Evolutionary conservation across 2,113 vertebrate genomes (phyloP), one percentile per base, ranked within the genome.

Genomic region (Lates calcarifer): DNA sequence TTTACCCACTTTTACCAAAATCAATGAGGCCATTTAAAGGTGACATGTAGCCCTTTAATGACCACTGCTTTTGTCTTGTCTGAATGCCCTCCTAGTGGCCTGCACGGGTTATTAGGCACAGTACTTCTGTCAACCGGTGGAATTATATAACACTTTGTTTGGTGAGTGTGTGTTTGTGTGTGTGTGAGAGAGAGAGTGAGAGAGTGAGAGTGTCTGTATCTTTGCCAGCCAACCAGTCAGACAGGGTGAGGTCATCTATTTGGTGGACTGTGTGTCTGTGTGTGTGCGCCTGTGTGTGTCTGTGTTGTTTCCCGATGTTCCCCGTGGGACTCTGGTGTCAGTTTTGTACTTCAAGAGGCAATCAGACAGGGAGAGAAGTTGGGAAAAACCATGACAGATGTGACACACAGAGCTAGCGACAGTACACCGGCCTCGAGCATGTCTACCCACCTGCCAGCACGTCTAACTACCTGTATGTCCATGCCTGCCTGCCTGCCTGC

Each of bases 221-320:
- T 86, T 37, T 79, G 75, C 45, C 69, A 74, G 72, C 51, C 70
- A 64, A 45, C 41, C 43, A 62, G 47, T 77, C 89, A 85, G 81
- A 77, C 75, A 22, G 66, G 47, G 63, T 90, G 87, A 87, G 82
- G 72, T 90, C 89, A 92, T 86, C 33, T 1, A 15, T 67, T 82
- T 83, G 66, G 28, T 35, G 65, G 56, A 33, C 39, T 77, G 22
- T 60, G 61, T 74, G 39, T 53, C 37, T 62, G 43, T 63, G 70
- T 62, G 61, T 75, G 24, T 72, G 60, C 31, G 9, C 56, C 15
- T 71, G 53, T 57, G 13, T 37, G 35, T 69, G 43, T 53, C 45
- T 37, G 24, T 47, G 33, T 68, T 63, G 13, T 55, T 26, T 62
- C 20, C 77, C n/a, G n/a, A 35, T 63, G 35, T 56, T 72, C 61